These are phyloP conservation scores for Pan paniscus DNA, from an alignment of 2,113 vertebrate genomes.

Conservation along the genomic window DNA sequence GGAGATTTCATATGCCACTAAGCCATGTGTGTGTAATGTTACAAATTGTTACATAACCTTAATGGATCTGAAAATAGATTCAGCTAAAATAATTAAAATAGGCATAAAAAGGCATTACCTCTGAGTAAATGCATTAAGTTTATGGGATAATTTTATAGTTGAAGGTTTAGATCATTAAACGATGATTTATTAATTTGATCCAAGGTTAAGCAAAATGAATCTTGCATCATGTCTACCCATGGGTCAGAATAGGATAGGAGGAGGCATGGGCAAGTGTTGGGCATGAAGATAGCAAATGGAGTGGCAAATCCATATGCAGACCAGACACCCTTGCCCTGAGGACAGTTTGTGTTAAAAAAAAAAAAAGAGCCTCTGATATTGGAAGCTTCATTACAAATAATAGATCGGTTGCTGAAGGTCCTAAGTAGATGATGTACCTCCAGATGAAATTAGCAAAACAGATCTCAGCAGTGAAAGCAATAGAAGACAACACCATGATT, in stretches of 20 bases:
- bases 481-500: background rate
- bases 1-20: background rate
- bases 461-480: background rate
- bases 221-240: background rate
- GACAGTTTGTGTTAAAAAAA: background rate
- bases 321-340: background rate
- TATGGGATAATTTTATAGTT: background rate
- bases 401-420: background rate
- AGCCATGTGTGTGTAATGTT: background rate
- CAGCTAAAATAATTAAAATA: slow-evolving; percentile 13
- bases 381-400: background rate
- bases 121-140: background rate
- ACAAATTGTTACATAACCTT: background rate
- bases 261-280: background rate
- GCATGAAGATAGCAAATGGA: background rate
- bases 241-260: background rate
- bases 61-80: background rate
- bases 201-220: background rate
- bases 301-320: background rate
- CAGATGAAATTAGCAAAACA: background rate
- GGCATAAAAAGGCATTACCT: background rate
- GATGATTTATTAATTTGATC: background rate
- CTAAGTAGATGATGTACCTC: background rate
- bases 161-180: background rate
- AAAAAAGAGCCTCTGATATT: background rate